A percentile compares a stretch with the other conserved stretches of the same genome.
These are phyloP conservation scores for Heterohyrax brucei DNA, from an alignment of 2,797 vertebrate species.

Conservation along the genomic window DNA sequence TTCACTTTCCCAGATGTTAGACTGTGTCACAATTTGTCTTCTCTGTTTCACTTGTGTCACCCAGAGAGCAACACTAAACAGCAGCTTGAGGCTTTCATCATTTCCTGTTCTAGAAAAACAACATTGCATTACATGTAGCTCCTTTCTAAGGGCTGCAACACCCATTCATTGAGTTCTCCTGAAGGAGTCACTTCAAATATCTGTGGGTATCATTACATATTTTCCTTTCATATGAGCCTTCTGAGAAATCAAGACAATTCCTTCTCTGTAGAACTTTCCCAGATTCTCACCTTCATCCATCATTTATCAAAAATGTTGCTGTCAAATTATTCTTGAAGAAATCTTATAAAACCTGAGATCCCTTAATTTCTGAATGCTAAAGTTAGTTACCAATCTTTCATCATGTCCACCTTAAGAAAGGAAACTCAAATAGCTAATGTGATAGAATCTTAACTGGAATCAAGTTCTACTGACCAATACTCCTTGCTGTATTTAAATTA, in stretches of 20 bases:
- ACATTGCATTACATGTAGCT: conserved; percentile 1
- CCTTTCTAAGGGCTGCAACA: not conserved
- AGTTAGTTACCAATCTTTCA: not conserved
- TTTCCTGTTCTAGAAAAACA: conserved; percentile 18
- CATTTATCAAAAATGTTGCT: conserved; percentile 5
- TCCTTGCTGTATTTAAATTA: conserved; percentile 17
- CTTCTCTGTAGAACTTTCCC: not conserved
- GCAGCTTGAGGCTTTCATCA: not conserved
- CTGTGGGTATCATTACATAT: not conserved
- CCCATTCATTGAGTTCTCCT: not conserved
- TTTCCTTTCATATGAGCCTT: not conserved
- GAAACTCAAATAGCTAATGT: not conserved
- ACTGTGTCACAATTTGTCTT: not conserved
- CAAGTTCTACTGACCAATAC: conserved; percentile 24
- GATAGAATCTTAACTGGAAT: not conserved
- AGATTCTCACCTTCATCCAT: not conserved
- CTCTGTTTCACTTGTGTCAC: not conserved
- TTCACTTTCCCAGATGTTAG: not conserved
- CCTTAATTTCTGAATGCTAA: conserved; percentile 53
- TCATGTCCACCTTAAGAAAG: not conserved
- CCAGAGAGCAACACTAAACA: conserved; percentile 21
- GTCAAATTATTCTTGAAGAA: not conserved
- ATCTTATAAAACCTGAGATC: conserved; percentile 43
- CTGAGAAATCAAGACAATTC: not conserved
- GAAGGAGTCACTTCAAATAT: not conserved